A percentile compares a stretch with the other conserved stretches of the same genome.
phyloP scores from a whole-genome alignment of 2,888 invertebrate genomes.

The Archaeoteleia sp. region DNA sequence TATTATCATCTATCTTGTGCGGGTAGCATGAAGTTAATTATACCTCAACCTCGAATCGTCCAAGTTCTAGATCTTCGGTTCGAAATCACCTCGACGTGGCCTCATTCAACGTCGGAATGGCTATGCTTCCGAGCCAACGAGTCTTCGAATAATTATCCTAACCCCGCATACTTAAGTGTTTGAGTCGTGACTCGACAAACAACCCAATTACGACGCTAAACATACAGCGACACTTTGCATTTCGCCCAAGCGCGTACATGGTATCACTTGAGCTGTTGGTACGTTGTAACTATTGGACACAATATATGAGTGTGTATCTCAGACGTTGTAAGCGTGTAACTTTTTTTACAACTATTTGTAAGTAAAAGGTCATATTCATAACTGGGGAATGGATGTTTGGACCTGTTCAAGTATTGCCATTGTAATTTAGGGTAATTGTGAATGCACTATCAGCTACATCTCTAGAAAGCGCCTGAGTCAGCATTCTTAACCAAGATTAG shows the following conservation, averaged over 20 bases:
- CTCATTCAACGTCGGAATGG: slow-evolving; percentile 16
- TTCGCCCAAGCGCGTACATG: slow-evolving; percentile 3
- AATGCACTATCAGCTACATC: no score
- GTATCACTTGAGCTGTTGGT: background rate
- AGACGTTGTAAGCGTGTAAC: no score
- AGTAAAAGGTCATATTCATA: no score
- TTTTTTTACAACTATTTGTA: no score
- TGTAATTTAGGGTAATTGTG: no score
- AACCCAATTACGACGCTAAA: slow-evolving; percentile 64
- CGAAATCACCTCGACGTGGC: slow-evolving; percentile 14
- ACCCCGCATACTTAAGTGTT: slow-evolving; percentile 49
- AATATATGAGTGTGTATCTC: no score
- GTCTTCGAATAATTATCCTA: slow-evolving; percentile 54
- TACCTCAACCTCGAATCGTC: slow-evolving; percentile 14
- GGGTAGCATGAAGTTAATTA: slow-evolving; percentile 11
- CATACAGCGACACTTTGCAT: slow-evolving; percentile 55
- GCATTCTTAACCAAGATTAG: no score
- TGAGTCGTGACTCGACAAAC: slow-evolving; percentile 57
- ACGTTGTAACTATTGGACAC: no score
- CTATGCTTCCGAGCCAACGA: slow-evolving; percentile 9
- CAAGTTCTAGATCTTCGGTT: slow-evolving; percentile 2
- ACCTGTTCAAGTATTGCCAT: no score
- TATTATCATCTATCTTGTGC: background rate
- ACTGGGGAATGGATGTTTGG: no score
- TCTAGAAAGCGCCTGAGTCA: no score